phyloP scores from a whole-genome alignment of 2,888 invertebrate species.

The Cryptops parisi region DNA sequence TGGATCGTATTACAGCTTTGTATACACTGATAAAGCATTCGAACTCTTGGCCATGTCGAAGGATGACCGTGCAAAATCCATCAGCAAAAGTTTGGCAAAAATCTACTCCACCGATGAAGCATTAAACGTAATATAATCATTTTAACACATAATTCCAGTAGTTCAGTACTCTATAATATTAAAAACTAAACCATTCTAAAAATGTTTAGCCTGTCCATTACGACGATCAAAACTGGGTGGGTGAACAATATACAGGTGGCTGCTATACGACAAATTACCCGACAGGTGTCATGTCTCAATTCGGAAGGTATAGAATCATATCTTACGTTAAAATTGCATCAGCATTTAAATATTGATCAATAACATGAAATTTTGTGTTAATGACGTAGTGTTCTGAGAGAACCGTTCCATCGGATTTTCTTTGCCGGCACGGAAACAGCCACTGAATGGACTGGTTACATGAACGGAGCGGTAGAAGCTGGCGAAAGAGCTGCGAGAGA shows the following conservation, averaged over 20 bases:
- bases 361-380: not conserved
- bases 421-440: conserved; percentile 32
- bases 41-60: conserved; percentile 21
- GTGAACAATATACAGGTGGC: conserved; percentile 34
- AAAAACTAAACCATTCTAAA: not conserved
- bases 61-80: conserved; percentile 24
- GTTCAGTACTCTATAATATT: too few species aligned
- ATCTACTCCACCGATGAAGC: conserved; percentile 25
- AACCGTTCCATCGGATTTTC: conserved; percentile 26
- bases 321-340: too few species aligned
- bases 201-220: conserved; percentile 26
- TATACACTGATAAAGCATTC: conserved; percentile 26
- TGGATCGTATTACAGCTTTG: conserved; percentile 27
- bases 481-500: conserved; percentile 26
- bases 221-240: conserved; percentile 33
- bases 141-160: not conserved
- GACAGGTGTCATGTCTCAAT: conserved; percentile 29
- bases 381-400: conserved; percentile 24
- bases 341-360: not conserved
- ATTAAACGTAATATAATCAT: conserved; percentile 22
- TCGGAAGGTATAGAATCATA: conserved; percentile 22
- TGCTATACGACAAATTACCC: conserved; percentile 32
- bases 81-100: conserved; percentile 24
- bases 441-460: conserved; percentile 30
- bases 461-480: conserved; percentile 30